Evolutionary conservation across 23 tunicate species (phyloP).

Genomic region (Clavelina lepadiformis): DNA sequence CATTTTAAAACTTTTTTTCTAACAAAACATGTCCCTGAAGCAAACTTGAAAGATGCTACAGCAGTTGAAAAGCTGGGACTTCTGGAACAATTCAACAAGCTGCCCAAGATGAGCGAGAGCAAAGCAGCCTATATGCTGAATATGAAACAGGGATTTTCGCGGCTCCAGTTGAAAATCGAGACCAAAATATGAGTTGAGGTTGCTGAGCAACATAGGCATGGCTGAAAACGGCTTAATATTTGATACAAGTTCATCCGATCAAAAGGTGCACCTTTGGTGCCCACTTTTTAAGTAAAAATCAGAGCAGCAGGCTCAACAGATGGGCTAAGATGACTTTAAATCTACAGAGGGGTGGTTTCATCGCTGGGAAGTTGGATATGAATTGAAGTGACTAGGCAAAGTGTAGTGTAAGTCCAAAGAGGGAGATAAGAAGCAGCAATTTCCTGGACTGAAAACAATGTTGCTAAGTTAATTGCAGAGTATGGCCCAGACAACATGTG

Average conservation of each 20-base stretch:
- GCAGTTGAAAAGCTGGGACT: not conserved
- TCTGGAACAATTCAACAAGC: not conserved
- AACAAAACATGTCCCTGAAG: not conserved
- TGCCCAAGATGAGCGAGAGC: conserved; percentile 9
- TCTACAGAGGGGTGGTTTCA: conserved; percentile 2
- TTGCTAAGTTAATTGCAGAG: too few relatives aligned
- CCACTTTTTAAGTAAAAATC: conserved; percentile 1
- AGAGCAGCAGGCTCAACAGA: not conserved
- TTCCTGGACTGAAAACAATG: too few relatives aligned
- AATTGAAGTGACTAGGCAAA: too few relatives aligned
- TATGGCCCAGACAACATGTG: too few relatives aligned
- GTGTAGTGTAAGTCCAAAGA: not conserved
- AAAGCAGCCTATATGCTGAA: not conserved
- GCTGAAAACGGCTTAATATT: not conserved
- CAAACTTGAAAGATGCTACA: not conserved
- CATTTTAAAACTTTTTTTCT: not conserved
- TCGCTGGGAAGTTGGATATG: conserved; percentile 2
- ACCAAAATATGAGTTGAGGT: not conserved
- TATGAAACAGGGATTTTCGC: not conserved
- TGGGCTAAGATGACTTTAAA: not conserved
- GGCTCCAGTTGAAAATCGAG: not conserved
- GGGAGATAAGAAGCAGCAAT: not conserved
- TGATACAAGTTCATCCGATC: conserved; percentile 1
- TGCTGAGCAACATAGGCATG: not conserved
- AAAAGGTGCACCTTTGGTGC: not conserved